Base-by-base conservation (phyloP, 1,140 invertebrate genomes). In the Drosophila nigromelanica region DNA sequence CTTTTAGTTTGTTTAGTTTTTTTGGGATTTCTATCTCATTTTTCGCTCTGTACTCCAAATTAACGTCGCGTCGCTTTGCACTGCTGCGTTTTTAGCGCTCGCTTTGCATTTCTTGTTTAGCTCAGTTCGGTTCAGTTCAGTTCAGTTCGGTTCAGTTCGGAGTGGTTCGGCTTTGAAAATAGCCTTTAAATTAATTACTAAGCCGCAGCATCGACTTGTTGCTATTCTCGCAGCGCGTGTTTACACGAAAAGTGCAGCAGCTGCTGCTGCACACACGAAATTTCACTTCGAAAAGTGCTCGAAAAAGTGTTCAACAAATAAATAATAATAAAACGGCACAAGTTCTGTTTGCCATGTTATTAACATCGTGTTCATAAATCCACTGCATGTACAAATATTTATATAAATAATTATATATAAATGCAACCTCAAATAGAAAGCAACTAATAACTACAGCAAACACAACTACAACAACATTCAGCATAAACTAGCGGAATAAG, bases 301-400 rank as follows among this genome's bases (percentile, higher is more conserved):
- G 43, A 78, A 67, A 63, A 79, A 48, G 27, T 42, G 58, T 18
- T 68, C 2, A 67, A 78, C 37, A 39, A 56, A 56, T 50, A 21
- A 58, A 18, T 33, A 51, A 56, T 27, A 51, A 60, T 33, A 61
- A 83, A 83, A 83, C 75, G 76, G 77, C 80, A 75, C 60, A 58
- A 56, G 70, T 64, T 64, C 66, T 80, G 68, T 85, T 85, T 77
- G 68, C 79, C 79, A 56, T 59, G 51, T 73, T 71, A 79, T 86
- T 85, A 85, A 85, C 81, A 86, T 66, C 80, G 74, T 86, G 82
- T 67, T 82, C 78, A 78, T 87, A 87, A 87, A 78, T 87, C 61
- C 63, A 58, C 51, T 39, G 18, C n/a, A n/a, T 54, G 33, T 37
- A 55, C 40, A 50, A 39, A 47, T 64, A 27, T 45, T 45, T 47